Percentiles rank a stretch among this genome's conserved stretches.
phyloP scores from a whole-genome alignment of 1,140 invertebrate genomes.

The Apis florea region DNA sequence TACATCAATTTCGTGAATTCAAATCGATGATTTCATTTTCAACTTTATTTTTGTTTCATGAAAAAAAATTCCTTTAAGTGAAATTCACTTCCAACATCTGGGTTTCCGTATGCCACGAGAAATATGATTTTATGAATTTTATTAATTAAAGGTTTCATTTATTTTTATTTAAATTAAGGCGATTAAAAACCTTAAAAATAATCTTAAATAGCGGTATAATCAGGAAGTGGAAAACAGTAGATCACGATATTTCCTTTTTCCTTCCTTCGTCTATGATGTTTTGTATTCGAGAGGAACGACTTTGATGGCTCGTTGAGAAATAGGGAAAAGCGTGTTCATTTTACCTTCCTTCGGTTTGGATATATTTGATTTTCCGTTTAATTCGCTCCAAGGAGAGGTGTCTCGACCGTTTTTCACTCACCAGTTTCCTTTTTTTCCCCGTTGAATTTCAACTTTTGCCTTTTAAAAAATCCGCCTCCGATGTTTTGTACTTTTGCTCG shows the following conservation, averaged over 20 bases:
- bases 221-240: no score
- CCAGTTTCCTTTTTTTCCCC: no score
- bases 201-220: no score
- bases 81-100: not conserved
- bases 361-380: not conserved
- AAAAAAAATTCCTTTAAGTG: not conserved
- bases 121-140: not conserved
- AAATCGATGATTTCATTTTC: no score
- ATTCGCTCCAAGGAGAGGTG: not conserved
- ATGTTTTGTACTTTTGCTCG: not conserved
- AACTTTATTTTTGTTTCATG: no score
- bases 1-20: no score
- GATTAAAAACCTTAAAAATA: no score
- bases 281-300: not conserved
- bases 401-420: not conserved
- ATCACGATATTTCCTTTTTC: not conserved
- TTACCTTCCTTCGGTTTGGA: not conserved
- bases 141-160: not conserved
- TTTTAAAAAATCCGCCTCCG: not conserved
- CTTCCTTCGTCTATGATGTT: not conserved
- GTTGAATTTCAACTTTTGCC: not conserved
- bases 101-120: accelerated
- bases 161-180: not conserved
- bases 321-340: not conserved
- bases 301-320: not conserved